Evolutionary conservation across 1,140 invertebrate species (phyloP), one percentile per base, ranked within the genome.

Genomic region (Meloidogyne exigua): DNA sequence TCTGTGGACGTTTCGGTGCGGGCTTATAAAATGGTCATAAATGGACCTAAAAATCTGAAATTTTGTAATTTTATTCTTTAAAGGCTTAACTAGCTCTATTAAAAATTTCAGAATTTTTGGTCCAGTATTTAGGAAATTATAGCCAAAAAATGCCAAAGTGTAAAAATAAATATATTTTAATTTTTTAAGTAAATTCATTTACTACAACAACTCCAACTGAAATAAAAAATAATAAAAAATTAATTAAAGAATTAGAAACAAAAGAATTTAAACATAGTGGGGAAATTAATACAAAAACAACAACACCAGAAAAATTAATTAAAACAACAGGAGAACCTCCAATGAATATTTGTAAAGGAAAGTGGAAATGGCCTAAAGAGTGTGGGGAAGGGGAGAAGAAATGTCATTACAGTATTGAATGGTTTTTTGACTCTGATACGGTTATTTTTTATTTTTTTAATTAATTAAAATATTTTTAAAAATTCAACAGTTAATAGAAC

Each of bases 341-440:
- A 21, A 15, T 67, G 74, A 36, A 67, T 62, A 62, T 67, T 21
- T 76, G 74, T 57, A 57, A 77, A 62, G 85, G 85, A n/a, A 80
- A 85, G 68, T 88, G 75, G 77, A 64, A 72, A 25, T 85, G 76
- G 64, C 85, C 85, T 11, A 21, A 72, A 12, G 80, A 79, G 15
- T 87, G 85, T 68, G 72, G 66, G 5, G 5, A n/a, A n/a, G 49
- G 49, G 13, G 69, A 64, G 9, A 65, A 64, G 10, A 76, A 85
- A 32, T 87, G 85, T 68, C 73, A 80, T 23, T 88, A 88, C 68
- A 77, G 77, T 23, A 78, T 87, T 15, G 76, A 77, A 4, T 98
- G 95, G 95, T 91, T 92, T 82, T 94, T 93, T 81, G 89, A 92
- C 9, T 91, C 92, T 11, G 89, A 89, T 77, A 91, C 91, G 82